These are phyloP conservation scores for Esperia sulphurella DNA, from an alignment of 2,888 invertebrate species.

Conservation along the genomic window DNA sequence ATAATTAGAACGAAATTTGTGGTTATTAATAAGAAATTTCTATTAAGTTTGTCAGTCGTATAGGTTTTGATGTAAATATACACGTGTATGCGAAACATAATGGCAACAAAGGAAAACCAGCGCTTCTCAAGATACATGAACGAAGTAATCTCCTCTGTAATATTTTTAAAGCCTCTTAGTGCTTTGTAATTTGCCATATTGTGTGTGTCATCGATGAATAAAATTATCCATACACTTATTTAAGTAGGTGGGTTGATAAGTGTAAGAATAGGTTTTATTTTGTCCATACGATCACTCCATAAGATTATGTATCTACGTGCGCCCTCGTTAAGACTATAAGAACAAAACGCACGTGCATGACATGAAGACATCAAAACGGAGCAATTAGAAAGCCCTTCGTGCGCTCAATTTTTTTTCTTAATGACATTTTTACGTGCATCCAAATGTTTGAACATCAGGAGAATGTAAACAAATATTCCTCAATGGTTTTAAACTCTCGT, in stretches of 20 bases:
- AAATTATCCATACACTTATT: too few species aligned
- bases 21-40: background rate
- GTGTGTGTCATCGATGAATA: too few species aligned
- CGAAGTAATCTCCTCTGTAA: too few species aligned
- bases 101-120: too few species aligned
- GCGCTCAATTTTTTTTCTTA: conserved; percentile 31
- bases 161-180: too few species aligned
- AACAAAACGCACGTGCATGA: conserved; percentile 13
- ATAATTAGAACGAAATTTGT: background rate
- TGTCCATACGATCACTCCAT: conserved; percentile 3
- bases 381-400: conserved; percentile 52
- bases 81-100: too few species aligned
- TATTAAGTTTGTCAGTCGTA: too few species aligned
- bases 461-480: background rate
- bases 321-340: conserved; percentile 10
- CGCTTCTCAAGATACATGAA: too few species aligned
- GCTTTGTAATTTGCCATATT: too few species aligned
- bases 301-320: conserved; percentile 8
- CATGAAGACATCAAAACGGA: conserved; percentile 27
- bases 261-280: conserved; percentile 3
- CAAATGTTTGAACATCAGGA: conserved; percentile 29
- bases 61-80: background rate
- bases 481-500: background rate
- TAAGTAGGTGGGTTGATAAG: conserved; percentile 6
- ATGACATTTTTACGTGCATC: conserved; percentile 48